Percentiles rank a stretch among this genome's conserved stretches.
phyloP scores from a whole-genome alignment of 2,113 vertebrate genomes.

The Acanthochromis polyacanthus region DNA sequence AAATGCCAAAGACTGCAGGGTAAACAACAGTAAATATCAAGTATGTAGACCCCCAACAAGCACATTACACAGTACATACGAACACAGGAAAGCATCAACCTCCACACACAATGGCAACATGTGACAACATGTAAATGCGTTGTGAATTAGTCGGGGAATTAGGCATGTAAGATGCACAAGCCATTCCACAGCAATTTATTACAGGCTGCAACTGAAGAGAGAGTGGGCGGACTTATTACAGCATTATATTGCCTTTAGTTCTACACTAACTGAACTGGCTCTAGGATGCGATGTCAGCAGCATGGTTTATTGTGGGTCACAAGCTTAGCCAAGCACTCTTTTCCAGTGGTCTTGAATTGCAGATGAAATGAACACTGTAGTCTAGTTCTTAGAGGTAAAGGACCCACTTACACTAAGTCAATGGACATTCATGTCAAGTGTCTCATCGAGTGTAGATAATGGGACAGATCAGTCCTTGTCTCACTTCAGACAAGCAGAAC shows the following conservation, averaged over 20 bases:
- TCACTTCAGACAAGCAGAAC: background rate
- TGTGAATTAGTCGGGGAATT: background rate
- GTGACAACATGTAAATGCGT: background rate
- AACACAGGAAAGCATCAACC: background rate
- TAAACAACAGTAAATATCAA: background rate
- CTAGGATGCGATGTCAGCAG: constrained; percentile 5
- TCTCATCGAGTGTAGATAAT: constrained; percentile 39
- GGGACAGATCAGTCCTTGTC: constrained; percentile 10
- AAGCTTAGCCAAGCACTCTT: constrained; percentile 8
- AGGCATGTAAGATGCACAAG: background rate
- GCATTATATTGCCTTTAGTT: background rate
- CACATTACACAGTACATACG: background rate
- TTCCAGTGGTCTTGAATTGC: constrained; percentile 6
- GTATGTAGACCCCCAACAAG: too few relatives aligned
- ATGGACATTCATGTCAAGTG: background rate
- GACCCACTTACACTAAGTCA: constrained; percentile 14
- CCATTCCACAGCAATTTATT: background rate
- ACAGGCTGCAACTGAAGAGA: background rate
- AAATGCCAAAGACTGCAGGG: background rate
- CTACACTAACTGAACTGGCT: background rate
- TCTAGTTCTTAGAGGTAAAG: background rate
- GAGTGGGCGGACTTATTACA: background rate
- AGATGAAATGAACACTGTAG: constrained; percentile 24
- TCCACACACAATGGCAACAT: background rate
- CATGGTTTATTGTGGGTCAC: constrained; percentile 1